phyloP scores from a whole-genome alignment of 92 coral and sea anemone species.

The Virgularia gustaviana region DNA sequence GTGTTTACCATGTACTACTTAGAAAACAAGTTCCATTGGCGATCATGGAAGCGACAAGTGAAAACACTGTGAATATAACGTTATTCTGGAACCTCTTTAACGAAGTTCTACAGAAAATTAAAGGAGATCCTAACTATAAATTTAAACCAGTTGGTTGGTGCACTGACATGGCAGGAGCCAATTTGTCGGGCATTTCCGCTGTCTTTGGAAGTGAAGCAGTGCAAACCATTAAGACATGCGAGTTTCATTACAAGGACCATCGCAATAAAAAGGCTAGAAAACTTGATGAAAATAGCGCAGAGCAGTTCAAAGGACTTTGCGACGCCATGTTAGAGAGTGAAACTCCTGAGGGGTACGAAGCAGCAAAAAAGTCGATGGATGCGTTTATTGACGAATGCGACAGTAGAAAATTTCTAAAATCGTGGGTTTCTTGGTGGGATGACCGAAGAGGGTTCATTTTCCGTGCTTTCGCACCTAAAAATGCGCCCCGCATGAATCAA shows the following conservation, averaged over 20 bases:
- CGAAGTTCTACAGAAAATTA: too few relatives aligned
- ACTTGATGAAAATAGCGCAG: conserved; percentile 35
- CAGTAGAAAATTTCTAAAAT: conserved; percentile 32
- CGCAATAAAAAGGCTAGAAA: conserved; percentile 50
- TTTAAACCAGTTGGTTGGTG: conserved; percentile 65
- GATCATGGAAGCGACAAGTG: too few relatives aligned
- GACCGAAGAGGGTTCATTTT: conserved; percentile 56
- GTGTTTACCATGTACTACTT: too few relatives aligned
- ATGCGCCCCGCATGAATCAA: conserved; percentile 56
- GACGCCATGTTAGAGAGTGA: conserved; percentile 34
- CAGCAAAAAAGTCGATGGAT: conserved; percentile 41
- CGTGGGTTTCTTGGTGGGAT: conserved; percentile 61
- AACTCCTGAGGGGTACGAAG: conserved; percentile 43
- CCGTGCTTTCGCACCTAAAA: conserved; percentile 53
- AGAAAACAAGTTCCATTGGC: too few relatives aligned
- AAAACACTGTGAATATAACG: too few relatives aligned
- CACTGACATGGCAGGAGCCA: conserved; percentile 63
- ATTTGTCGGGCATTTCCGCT: conserved; percentile 40
- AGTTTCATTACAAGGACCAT: conserved; percentile 63
- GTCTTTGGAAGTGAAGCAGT: conserved; percentile 38
- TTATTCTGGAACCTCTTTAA: too few relatives aligned
- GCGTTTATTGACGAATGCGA: conserved; percentile 33
- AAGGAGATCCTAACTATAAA: too few relatives aligned
- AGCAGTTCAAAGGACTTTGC: conserved; percentile 50
- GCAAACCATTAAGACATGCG: conserved; percentile 53